Percentiles rank a stretch among this genome's conserved stretches.
Conservation (phyloP, 2,113 vertebrate species). For the Phodopus roborovskii region DNA sequence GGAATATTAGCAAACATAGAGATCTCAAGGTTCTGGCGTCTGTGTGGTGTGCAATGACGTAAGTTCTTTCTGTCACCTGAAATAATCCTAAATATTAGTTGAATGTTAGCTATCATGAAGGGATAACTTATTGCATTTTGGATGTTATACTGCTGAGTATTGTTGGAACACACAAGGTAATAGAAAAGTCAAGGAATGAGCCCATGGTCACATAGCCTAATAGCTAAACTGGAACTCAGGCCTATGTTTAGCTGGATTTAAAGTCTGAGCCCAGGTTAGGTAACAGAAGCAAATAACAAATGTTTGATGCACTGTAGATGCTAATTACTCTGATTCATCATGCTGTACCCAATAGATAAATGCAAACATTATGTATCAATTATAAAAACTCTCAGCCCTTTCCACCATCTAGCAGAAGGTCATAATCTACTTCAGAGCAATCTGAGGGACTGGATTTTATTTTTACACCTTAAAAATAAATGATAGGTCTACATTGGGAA, state of each 20-base stretch:
- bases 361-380: neutral
- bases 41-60: neutral
- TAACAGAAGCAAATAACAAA: neutral
- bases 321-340: neutral
- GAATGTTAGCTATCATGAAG: neutral
- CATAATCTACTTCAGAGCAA: neutral
- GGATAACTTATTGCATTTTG: neutral
- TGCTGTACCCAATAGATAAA: neutral
- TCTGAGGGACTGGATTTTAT: neutral
- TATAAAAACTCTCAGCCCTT: neutral
- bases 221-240: neutral
- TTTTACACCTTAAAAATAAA: neutral
- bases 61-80: neutral
- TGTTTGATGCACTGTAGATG: neutral
- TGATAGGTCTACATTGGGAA: neutral
- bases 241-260: neutral
- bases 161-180: constrained; percentile 31
- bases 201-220: constrained; percentile 12
- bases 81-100: constrained; percentile 31
- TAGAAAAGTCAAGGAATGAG: constrained; percentile 42
- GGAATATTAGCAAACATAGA: constrained; percentile 36
- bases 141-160: neutral
- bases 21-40: neutral
- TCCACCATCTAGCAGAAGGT: neutral
- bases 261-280: neutral